phyloP scores from a whole-genome alignment of 1,140 invertebrate species.

The Conus ventricosus region DNA sequence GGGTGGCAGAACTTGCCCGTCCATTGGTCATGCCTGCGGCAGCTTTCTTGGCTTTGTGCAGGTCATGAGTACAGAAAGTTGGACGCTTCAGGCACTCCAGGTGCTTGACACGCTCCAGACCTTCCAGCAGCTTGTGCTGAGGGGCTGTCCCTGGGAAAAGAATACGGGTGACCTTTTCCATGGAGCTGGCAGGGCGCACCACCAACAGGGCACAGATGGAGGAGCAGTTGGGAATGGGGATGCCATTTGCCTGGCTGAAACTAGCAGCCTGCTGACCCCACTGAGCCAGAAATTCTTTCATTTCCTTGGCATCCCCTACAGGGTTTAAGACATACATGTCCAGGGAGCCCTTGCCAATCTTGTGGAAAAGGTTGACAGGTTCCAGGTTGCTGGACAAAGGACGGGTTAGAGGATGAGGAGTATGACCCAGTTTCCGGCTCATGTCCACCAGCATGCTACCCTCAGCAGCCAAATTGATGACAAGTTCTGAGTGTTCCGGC shows the following conservation, averaged over 20 bases:
- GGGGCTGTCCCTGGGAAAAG: constrained; percentile 96
- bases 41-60: constrained; percentile 75
- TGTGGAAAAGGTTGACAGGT: constrained; percentile 96
- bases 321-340: constrained; percentile 98
- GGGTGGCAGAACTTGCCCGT: constrained; percentile 34
- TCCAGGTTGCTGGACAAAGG: constrained; percentile 79
- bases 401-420: constrained; percentile 84
- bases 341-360: constrained; percentile 95
- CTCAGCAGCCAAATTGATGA: constrained; percentile 90
- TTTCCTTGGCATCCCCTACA: constrained; percentile 88
- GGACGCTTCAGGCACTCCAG: constrained; percentile 93
- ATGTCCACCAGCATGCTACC: constrained; percentile 90
- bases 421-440: constrained; percentile 87
- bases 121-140: constrained; percentile 96
- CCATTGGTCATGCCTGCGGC: constrained; percentile 57
- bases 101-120: constrained; percentile 86
- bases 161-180: constrained; percentile 94
- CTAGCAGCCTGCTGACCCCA: constrained; percentile 81
- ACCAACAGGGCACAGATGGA: constrained; percentile 95
- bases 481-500: constrained; percentile 55
- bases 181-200: constrained; percentile 95
- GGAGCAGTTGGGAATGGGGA: constrained; percentile 91
- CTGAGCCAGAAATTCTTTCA: constrained; percentile 92
- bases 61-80: constrained; percentile 88
- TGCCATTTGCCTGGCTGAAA: constrained; percentile 75